Evolutionary conservation across 2,113 vertebrate genomes (phyloP).

Genomic region (Lynx canadensis): DNA sequence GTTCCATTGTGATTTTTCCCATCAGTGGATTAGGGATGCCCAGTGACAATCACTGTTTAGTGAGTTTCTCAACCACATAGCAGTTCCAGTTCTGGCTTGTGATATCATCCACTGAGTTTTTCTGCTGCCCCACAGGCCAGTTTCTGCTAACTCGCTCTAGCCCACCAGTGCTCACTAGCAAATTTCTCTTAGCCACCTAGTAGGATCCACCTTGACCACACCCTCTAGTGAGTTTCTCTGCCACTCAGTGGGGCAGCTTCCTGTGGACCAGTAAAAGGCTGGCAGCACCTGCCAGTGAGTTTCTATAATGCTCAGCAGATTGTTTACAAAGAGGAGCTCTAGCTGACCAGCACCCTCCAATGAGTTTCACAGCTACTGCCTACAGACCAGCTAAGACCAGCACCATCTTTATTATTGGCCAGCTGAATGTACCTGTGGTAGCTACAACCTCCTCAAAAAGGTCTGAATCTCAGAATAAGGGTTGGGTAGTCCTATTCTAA

Average conservation of each 20-base stretch:
- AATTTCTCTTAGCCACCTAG: not conserved
- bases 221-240: not conserved
- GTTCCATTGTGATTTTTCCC: not conserved
- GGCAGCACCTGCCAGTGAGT: not conserved
- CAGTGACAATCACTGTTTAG: not conserved
- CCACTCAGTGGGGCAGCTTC: not conserved
- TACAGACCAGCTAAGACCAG: not conserved
- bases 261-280: not conserved
- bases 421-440: not conserved
- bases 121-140: not conserved
- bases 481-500: not conserved
- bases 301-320: not conserved
- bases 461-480: not conserved
- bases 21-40: not conserved
- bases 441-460: not conserved
- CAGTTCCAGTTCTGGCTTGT: not conserved
- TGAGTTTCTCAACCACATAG: not conserved
- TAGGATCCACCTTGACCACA: not conserved
- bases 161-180: not conserved
- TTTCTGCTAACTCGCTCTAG: not conserved
- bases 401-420: not conserved
- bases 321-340: not conserved
- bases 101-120: not conserved
- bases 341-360: not conserved
- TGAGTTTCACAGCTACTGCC: not conserved